phyloP scores from a whole-genome alignment of 1,140 invertebrate species.

The Pygmarrhopalites habei region DNA sequence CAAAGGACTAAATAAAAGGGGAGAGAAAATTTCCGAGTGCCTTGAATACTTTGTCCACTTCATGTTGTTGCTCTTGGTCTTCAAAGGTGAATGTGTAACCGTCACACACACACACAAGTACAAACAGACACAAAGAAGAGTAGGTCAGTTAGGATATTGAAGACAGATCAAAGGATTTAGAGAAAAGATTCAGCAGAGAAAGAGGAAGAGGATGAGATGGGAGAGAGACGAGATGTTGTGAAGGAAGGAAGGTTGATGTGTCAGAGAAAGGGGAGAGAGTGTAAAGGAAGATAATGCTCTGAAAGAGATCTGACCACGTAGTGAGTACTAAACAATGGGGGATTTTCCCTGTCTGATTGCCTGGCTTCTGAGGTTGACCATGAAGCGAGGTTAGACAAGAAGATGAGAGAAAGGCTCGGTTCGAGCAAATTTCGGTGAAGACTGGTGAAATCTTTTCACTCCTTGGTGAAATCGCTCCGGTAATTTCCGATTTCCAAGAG shows the following conservation, averaged over 20 bases:
- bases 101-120: too few species aligned
- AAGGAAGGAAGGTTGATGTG: neutral
- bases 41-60: too few species aligned
- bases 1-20: too few species aligned
- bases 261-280: neutral
- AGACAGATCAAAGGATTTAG: neutral
- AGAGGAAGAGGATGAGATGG: neutral
- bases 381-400: constrained; percentile 5
- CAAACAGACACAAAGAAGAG: too few species aligned
- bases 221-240: neutral
- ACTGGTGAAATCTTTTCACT: neutral
- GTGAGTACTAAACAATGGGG: neutral
- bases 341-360: neutral
- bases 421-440: constrained; percentile 1
- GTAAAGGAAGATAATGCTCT: constrained; percentile 2
- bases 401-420: neutral
- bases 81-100: too few species aligned
- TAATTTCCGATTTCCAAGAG: constrained; percentile 5
- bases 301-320: neutral
- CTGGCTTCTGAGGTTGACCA: constrained; percentile 10
- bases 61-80: too few species aligned
- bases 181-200: neutral
- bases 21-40: too few species aligned
- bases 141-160: neutral
- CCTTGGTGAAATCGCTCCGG: neutral